phyloP scores from a whole-genome alignment of 2,888 invertebrate species.

The Leptopterna dolabrata region DNA sequence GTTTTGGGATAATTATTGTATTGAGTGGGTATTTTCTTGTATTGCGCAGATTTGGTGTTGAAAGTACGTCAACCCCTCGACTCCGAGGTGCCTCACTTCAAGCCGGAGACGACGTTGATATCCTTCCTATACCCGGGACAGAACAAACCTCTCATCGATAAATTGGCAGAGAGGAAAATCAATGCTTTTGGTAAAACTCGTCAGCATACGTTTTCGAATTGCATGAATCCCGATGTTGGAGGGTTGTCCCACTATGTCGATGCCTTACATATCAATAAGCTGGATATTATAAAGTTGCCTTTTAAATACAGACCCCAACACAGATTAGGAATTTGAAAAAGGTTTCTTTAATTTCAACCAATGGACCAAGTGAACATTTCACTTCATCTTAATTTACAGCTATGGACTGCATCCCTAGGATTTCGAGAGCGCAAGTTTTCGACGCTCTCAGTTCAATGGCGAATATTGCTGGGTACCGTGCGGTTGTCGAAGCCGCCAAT shows the following conservation, averaged over 20 bases:
- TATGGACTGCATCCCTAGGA: conserved; percentile 91
- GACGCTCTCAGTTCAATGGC: conserved; percentile 93
- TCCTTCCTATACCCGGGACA: conserved; percentile 88
- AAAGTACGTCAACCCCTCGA: conserved; percentile 80
- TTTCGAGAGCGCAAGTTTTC: conserved; percentile 89
- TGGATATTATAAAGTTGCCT: no score
- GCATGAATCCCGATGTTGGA: no score
- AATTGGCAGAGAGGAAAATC: conserved; percentile 76
- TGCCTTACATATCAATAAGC: no score
- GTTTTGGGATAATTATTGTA: no score
- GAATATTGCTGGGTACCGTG: conserved; percentile 88
- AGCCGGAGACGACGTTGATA: conserved; percentile 77
- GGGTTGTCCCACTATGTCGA: no score
- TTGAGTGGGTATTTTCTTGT: no score
- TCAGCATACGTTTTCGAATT: no score
- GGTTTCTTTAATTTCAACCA: no score
- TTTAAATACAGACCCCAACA: no score
- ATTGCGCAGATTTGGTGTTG: conserved; percentile 76
- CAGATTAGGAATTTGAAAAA: no score
- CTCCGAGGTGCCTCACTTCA: conserved; percentile 76
- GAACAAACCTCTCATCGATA: conserved; percentile 79
- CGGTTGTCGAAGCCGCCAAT: conserved; percentile 89
- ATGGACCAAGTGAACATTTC: neutral
- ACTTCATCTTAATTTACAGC: conserved; percentile 68
- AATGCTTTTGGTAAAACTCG: conserved; percentile 82